Evolutionary conservation across 2,113 vertebrate species (phyloP).

Genomic region (Tupaia chinensis): DNA sequence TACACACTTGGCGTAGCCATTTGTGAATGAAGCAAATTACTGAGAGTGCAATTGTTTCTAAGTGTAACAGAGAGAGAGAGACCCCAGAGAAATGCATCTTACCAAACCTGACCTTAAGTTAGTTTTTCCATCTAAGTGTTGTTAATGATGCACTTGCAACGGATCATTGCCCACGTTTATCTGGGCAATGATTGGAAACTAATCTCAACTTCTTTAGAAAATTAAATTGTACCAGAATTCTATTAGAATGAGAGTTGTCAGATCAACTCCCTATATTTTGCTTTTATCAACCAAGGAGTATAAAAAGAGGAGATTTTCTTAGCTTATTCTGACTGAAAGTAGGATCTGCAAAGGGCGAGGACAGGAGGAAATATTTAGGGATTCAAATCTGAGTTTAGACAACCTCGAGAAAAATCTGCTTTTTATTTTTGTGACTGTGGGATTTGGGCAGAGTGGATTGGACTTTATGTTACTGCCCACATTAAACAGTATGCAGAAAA

Average conservation of each 20-base stretch:
- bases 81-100: background rate
- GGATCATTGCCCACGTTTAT: background rate
- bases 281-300: background rate
- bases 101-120: background rate
- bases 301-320: background rate
- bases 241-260: background rate
- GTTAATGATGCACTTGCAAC: background rate
- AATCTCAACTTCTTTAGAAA: background rate
- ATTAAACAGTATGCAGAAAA: background rate
- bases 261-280: background rate
- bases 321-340: background rate
- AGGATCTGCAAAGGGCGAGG: background rate
- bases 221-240: background rate
- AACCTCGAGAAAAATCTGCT: background rate
- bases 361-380: background rate
- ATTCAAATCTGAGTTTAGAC: background rate
- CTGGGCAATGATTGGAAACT: background rate
- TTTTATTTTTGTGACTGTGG: constrained; percentile 43
- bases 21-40: background rate
- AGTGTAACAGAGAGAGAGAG: background rate
- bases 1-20: background rate
- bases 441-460: constrained; percentile 56
- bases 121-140: background rate
- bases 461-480: background rate
- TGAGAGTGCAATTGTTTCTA: background rate